phyloP scores from a whole-genome alignment of 2,888 invertebrate genomes.

The Drosophila crucigera region DNA sequence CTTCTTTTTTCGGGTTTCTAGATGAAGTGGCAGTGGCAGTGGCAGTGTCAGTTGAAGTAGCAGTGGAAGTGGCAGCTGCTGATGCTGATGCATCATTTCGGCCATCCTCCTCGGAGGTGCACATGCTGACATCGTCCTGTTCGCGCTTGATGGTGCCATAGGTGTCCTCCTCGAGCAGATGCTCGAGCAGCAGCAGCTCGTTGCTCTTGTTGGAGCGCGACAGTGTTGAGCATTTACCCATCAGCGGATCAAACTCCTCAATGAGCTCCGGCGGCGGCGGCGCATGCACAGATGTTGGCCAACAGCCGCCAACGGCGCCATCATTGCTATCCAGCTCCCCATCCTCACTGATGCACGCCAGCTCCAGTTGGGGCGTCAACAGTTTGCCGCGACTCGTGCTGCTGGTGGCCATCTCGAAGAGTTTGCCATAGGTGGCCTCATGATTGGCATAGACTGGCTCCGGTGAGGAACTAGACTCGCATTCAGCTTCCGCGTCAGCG shows the following conservation, averaged over 20 bases:
- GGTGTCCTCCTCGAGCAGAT: conserved; percentile 89
- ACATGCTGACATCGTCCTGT: conserved; percentile 85
- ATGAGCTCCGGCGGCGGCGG: conserved; percentile 87
- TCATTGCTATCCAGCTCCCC: conserved; percentile 57
- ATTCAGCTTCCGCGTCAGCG: conserved; percentile 21
- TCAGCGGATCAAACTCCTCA: conserved; percentile 90
- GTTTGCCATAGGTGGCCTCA: conserved; percentile 84
- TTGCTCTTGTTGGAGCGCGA: conserved; percentile 86
- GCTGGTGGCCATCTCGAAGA: conserved; percentile 83
- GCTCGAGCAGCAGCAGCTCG: conserved; percentile 88
- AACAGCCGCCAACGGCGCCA: conserved; percentile 74
- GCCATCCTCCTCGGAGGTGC: conserved; percentile 85
- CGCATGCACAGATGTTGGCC: background rate
- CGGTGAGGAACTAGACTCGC: conserved; percentile 67
- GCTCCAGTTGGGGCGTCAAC: conserved; percentile 72
- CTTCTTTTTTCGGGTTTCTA: background rate
- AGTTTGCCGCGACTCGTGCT: conserved; percentile 74
- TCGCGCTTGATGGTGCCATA: conserved; percentile 87
- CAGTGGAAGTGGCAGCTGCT: background rate
- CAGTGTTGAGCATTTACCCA: conserved; percentile 73
- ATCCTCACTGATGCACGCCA: conserved; percentile 63
- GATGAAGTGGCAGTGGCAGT: background rate
- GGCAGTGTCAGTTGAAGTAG: background rate
- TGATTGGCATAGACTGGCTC: conserved; percentile 85
- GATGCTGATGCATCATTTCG: conserved; percentile 36